Base-by-base conservation (phyloP, 2,797 vertebrate genomes). In the Danio kyathit region DNA sequence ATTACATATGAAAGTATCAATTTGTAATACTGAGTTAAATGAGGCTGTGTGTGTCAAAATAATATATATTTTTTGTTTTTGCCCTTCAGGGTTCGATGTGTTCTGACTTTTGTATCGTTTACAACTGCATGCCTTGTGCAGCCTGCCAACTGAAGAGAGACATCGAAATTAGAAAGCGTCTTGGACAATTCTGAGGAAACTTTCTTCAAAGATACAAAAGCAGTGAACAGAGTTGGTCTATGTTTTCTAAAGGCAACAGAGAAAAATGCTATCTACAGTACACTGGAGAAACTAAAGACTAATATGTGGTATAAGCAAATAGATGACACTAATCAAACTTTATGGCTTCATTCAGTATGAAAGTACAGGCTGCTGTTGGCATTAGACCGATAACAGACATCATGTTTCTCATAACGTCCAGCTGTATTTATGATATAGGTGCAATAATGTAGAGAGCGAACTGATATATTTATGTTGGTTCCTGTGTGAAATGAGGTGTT, bases 91-190 rank as follows among this genome's bases (percentile, higher is more conserved):
- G 96, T 0, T 96, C 95, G 4, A 61, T 97, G 80, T 88, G 91
- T 29, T 0, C 1, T 0, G 96, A 96, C 76, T 95, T 0, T 0
- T 0, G 82, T 0, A 0, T 1, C 0, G 0, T 0, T 0, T 0
- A 0, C 0, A 96, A 3, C 19, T 96, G 93, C 51, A 0, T 57
- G 0, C 0, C 14, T 0, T 97, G 96, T 1, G 0, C 93, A 0
- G 52, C 92, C 66, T 96, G 96, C 82, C 96, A 97, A 76, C 86
- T 96, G 78, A 97, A 94, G 92, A 94, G 95, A 87, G 96, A 97
- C 4, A 96, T 97, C 29, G 89, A 95, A 2, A 72, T 73, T 21
- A 67, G 75, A 10, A 79, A 74, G 40, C 41, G 8, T 12, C 69
- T 12, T 5, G 81, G 76, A 65, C 7, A 78, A 11, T 66, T 74